These are phyloP conservation scores for Bothrops jararaca DNA, from an alignment of 2,113 vertebrate species.

Conservation along the genomic window DNA sequence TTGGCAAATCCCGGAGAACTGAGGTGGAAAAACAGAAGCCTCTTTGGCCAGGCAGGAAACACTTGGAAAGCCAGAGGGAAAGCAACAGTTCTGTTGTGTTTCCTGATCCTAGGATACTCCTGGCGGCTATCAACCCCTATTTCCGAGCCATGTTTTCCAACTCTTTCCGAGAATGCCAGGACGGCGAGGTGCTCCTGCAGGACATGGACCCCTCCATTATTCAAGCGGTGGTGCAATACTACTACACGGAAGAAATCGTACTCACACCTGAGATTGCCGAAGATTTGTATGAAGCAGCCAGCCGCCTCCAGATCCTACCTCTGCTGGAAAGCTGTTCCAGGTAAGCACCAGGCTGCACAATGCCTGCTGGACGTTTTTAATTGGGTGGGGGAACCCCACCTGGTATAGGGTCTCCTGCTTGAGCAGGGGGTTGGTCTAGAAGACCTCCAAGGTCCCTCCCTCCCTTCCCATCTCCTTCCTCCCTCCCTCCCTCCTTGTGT, in stretches of 20 bases:
- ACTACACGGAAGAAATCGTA: slow-evolving; percentile 75
- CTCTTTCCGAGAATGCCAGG: slow-evolving; percentile 77
- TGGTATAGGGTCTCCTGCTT: no score
- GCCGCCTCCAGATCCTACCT: slow-evolving; percentile 79
- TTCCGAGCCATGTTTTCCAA: slow-evolving; percentile 83
- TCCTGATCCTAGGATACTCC: slow-evolving; percentile 67
- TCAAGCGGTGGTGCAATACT: slow-evolving; percentile 76
- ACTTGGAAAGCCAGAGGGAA: background rate
- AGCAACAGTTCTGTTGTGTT: background rate
- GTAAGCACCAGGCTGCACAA: slow-evolving; percentile 37
- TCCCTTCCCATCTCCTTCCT: no score
- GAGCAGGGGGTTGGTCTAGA: no score
- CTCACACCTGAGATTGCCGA: slow-evolving; percentile 75
- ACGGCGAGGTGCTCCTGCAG: slow-evolving; percentile 76
- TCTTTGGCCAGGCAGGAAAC: background rate
- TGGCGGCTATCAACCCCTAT: slow-evolving; percentile 80
- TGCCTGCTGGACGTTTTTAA: no score
- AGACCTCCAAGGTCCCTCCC: no score
- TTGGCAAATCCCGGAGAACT: background rate
- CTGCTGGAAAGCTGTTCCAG: slow-evolving; percentile 79
- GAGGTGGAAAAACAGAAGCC: background rate
- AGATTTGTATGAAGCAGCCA: slow-evolving; percentile 79
- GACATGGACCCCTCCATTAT: slow-evolving; percentile 77
- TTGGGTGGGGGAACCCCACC: no score
- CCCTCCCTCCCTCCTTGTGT: background rate